Conservation (phyloP, 2,888 invertebrate genomes). For the Proisotoma minuta region DNA sequence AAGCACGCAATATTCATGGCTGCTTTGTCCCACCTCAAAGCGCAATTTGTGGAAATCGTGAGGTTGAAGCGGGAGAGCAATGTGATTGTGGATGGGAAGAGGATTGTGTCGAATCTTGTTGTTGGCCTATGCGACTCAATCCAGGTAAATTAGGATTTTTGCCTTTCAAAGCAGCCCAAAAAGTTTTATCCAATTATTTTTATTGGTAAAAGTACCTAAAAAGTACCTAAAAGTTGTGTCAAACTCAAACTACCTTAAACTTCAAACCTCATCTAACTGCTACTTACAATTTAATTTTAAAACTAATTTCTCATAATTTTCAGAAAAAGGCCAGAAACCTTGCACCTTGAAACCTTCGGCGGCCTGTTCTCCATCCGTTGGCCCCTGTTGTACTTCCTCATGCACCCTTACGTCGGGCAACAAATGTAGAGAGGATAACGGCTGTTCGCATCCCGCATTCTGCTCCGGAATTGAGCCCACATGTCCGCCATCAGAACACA, state of each 20-base stretch:
- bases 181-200: no score
- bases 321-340: conserved; percentile 27
- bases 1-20: conserved; percentile 82
- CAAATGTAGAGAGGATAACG: conserved; percentile 88
- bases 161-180: no score
- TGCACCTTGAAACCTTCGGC: conserved; percentile 68
- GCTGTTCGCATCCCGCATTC: conserved; percentile 85
- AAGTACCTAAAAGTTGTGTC: no score
- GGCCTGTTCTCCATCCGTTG: conserved; percentile 77
- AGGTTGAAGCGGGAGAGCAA: conserved; percentile 91
- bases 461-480: conserved; percentile 84
- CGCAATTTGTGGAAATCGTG: conserved; percentile 96
- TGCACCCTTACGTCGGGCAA: conserved; percentile 80
- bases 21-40: conserved; percentile 91
- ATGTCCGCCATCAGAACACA: conserved; percentile 88
- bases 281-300: no score
- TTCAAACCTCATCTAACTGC: no score
- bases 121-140: conserved; percentile 63
- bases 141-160: no score
- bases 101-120: conserved; percentile 86
- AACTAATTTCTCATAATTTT: no score
- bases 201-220: no score
- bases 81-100: conserved; percentile 99
- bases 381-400: conserved; percentile 88
- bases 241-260: no score